Conservation (phyloP, 53 echinoderm and acorn worm species). For the Apostichopus leukothele region DNA sequence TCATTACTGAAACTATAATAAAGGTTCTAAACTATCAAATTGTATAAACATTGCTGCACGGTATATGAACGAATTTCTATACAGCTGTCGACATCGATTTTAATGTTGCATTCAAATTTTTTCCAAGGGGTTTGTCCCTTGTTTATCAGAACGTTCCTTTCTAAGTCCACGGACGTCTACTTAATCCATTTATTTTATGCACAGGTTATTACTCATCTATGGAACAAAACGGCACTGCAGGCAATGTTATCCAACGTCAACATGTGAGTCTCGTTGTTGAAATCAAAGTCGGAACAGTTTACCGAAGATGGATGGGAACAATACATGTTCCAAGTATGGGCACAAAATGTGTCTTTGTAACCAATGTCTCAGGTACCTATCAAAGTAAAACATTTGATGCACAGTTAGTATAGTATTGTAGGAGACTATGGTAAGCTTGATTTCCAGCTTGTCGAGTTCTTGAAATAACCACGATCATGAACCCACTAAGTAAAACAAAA, state of each 20-base stretch:
- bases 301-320: conserved; percentile 25
- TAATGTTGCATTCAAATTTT: no score
- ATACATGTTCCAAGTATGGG: background rate
- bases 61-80: no score
- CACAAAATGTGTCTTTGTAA: background rate
- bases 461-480: background rate
- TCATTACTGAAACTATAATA: no score
- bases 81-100: no score
- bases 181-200: no score
- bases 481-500: background rate
- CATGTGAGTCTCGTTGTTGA: background rate
- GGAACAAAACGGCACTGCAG: no score
- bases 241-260: background rate
- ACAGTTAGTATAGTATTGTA: background rate
- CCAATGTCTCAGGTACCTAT: background rate
- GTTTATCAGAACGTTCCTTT: no score
- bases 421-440: background rate
- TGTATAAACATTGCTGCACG: no score
- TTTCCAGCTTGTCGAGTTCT: background rate
- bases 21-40: no score
- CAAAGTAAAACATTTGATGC: background rate
- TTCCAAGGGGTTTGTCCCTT: no score
- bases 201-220: no score
- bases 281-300: background rate
- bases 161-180: no score